Conservation (phyloP, 2,888 invertebrate genomes). For the Stegana nigrithorax region DNA sequence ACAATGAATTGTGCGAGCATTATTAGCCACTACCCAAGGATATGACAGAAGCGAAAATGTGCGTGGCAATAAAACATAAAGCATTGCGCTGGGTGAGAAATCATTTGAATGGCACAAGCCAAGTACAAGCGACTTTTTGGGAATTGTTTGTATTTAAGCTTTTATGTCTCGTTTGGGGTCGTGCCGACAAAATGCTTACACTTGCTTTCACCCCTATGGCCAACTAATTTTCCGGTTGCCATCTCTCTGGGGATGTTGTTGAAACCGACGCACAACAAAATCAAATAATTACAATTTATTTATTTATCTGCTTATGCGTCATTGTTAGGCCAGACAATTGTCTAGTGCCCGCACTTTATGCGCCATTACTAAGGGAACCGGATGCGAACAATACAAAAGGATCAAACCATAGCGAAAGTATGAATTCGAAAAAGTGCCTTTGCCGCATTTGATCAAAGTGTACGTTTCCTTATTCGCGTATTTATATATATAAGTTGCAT, state of each 20-base stretch:
- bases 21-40: constrained; percentile 40
- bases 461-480: too few species aligned
- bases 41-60: not conserved
- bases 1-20: constrained; percentile 61
- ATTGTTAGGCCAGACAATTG: too few species aligned
- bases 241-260: not conserved
- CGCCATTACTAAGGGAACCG: too few species aligned
- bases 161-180: constrained; percentile 10
- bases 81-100: too few species aligned
- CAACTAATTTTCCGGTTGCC: constrained; percentile 36
- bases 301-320: too few species aligned
- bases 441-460: too few species aligned
- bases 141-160: constrained; percentile 11
- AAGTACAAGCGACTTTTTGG: constrained; percentile 7
- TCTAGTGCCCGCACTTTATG: too few species aligned
- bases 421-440: too few species aligned
- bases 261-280: not conserved
- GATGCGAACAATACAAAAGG: too few species aligned
- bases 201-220: not conserved
- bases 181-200: constrained; percentile 3
- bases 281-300: constrained; percentile 57
- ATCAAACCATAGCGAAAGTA: too few species aligned
- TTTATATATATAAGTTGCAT: too few species aligned
- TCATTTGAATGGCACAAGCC: not conserved
- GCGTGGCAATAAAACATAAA: too few species aligned